Conservation (phyloP, 2,113 vertebrate genomes). For the Gallinago media region DNA sequence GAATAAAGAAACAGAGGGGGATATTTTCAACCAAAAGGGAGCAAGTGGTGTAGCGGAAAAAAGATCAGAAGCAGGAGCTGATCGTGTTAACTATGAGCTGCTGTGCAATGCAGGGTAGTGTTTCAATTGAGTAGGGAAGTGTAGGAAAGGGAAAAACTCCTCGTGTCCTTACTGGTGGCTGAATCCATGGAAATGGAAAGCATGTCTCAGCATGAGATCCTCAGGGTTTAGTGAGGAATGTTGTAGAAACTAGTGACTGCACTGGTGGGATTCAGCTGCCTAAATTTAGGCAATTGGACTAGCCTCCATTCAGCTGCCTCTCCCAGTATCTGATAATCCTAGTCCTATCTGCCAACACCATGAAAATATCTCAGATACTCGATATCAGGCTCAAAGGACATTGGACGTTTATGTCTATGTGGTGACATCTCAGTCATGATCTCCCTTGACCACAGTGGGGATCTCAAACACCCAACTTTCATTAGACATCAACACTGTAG, state of each 20-base stretch:
- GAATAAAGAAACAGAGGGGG: not conserved
- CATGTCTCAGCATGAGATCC: not conserved
- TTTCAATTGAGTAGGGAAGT: not conserved
- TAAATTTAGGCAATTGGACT: not conserved
- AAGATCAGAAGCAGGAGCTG: not conserved
- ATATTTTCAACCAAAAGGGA: not conserved
- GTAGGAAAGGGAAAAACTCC: not conserved
- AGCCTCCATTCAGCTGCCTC: not conserved
- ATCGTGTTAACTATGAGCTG: not conserved
- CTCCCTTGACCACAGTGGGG: accelerated
- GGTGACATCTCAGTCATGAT: not conserved
- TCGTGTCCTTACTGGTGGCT: not conserved
- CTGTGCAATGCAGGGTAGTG: not conserved
- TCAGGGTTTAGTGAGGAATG: not conserved
- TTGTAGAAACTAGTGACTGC: no score
- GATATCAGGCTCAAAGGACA: not conserved
- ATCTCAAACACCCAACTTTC: not conserved
- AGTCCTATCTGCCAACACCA: not conserved
- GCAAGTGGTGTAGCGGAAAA: not conserved
- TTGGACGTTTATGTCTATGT: not conserved
- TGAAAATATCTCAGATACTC: not conserved
- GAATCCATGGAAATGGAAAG: not conserved
- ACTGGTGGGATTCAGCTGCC: not conserved
- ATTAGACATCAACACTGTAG: not conserved
- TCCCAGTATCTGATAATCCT: not conserved